phyloP scores from a whole-genome alignment of 2,797 vertebrate genomes.

The Anolis apletophallus region DNA sequence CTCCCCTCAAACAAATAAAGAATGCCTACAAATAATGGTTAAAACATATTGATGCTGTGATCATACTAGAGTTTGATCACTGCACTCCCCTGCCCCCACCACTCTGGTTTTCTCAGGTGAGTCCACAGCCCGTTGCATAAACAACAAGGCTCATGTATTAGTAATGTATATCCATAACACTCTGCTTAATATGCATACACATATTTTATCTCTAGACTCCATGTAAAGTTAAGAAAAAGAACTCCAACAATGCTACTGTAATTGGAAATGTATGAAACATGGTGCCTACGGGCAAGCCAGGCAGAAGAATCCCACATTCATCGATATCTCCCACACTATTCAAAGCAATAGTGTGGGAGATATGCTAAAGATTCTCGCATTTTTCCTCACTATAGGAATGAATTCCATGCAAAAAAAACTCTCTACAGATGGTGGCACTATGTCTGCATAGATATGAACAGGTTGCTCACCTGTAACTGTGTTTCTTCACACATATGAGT shows the following conservation, averaged over 20 bases:
- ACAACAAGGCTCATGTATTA: not conserved
- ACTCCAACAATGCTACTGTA: not conserved
- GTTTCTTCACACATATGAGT: too few species aligned
- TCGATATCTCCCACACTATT: not conserved
- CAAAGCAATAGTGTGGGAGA: too few species aligned
- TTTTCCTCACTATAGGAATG: not conserved
- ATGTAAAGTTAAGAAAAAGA: not conserved
- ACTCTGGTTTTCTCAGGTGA: not conserved
- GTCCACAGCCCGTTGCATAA: not conserved
- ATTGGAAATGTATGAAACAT: not conserved
- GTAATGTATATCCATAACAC: not conserved
- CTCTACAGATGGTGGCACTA: not conserved
- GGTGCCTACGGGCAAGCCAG: not conserved
- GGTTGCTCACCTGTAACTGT: too few species aligned
- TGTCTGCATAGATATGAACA: not conserved
- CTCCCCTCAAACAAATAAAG: too few species aligned
- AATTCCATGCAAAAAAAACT: not conserved
- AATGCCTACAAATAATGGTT: too few species aligned
- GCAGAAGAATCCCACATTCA: not conserved
- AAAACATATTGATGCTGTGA: not conserved
- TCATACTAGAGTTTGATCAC: not conserved
- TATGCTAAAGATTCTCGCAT: not conserved
- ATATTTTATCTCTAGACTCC: not conserved
- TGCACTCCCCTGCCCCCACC: not conserved
- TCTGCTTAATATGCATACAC: not conserved